Conservation (phyloP, 2,888 invertebrate genomes). For the Embidobia sp. region DNA sequence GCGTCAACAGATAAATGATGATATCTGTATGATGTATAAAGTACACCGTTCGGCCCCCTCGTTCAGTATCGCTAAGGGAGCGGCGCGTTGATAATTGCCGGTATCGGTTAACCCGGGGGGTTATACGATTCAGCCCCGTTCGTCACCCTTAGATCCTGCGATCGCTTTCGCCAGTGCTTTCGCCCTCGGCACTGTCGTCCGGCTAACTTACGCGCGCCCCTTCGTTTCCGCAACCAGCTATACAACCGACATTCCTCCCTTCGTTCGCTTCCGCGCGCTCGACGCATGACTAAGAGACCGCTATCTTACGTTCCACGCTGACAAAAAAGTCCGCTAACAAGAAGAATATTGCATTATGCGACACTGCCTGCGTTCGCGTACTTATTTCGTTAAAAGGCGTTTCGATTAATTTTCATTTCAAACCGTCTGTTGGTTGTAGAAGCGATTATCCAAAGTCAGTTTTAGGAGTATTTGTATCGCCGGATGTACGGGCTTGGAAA, state of each 20-base stretch:
- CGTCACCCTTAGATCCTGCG: constrained; percentile 67
- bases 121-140: constrained; percentile 67
- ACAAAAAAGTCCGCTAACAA: constrained; percentile 55
- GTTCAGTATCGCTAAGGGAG: constrained; percentile 68
- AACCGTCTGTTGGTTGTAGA: too few relatives aligned
- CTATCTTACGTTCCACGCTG: constrained; percentile 70
- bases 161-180: constrained; percentile 70
- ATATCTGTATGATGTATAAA: constrained; percentile 64
- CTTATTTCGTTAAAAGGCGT: constrained; percentile 5
- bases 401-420: constrained; percentile 28
- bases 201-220: constrained; percentile 78
- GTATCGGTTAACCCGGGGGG: constrained; percentile 81
- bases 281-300: constrained; percentile 72
- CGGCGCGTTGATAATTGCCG: constrained; percentile 81
- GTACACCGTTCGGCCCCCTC: constrained; percentile 60
- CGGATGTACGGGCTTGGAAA: too few relatives aligned
- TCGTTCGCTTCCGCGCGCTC: constrained; percentile 68
- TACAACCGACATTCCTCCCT: constrained; percentile 67
- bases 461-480: too few relatives aligned
- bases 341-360: constrained; percentile 36
- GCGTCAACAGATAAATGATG: constrained; percentile 69
- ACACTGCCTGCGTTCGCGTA: constrained; percentile 4
- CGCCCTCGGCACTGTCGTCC: constrained; percentile 72
- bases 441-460: too few relatives aligned
- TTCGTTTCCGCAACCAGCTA: constrained; percentile 77